Conservation (phyloP, 2,797 vertebrate species). For the Eidolon dupreanum region DNA sequence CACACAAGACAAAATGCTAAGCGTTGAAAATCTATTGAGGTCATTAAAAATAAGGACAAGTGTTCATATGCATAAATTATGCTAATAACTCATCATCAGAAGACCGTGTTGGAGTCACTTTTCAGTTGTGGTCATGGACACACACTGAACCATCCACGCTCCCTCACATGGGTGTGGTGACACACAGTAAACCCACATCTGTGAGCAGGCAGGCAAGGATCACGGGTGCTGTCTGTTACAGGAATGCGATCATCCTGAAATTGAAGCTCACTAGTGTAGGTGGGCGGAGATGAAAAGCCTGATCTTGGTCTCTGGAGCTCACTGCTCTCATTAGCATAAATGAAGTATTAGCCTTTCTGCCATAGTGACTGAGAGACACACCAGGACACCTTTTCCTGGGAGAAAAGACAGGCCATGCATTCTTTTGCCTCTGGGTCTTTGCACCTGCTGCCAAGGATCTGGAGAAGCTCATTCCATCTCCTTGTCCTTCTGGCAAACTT, state of each 20-base stretch:
- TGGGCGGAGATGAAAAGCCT: not conserved
- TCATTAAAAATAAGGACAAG: slow-evolving; percentile 49
- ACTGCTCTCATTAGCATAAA: not conserved
- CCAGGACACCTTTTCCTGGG: not conserved
- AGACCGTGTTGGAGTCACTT: not conserved
- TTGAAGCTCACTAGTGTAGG: not conserved
- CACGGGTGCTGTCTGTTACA: not conserved
- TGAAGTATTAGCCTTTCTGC: not conserved
- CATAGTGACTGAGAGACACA: not conserved
- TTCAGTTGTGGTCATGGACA: not conserved
- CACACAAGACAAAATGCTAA: slow-evolving; percentile 58
- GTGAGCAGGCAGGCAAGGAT: slow-evolving; percentile 29
- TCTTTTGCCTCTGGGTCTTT: not conserved
- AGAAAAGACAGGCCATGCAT: not conserved
- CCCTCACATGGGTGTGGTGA: not conserved
- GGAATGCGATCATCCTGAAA: slow-evolving; percentile 2
- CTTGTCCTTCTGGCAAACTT: not conserved
- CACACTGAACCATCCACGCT: not conserved
- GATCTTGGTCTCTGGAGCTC: not conserved
- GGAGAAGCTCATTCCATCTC: not conserved
- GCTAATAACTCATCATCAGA: not conserved
- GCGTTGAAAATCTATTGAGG: slow-evolving; percentile 52
- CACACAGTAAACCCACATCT: not conserved
- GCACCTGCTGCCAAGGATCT: not conserved
- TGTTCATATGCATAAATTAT: not conserved